Percentiles rank a stretch among this genome's conserved stretches.
These are phyloP conservation scores for Keiferia lycopersicella DNA, from an alignment of 2,888 invertebrate species.

Conservation along the genomic window DNA sequence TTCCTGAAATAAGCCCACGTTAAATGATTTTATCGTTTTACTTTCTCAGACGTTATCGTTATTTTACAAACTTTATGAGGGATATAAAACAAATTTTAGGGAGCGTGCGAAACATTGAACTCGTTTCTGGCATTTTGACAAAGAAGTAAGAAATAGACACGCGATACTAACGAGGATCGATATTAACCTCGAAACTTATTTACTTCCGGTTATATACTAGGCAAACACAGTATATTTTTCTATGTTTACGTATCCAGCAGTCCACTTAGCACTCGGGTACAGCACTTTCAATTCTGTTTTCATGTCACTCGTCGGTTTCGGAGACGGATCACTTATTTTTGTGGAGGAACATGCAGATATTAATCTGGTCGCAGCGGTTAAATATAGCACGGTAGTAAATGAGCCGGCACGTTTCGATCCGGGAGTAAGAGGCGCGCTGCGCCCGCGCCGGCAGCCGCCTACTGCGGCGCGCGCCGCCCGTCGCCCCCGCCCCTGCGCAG, in stretches of 20 bases:
- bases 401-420: slow-evolving; percentile 67
- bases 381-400: slow-evolving; percentile 72
- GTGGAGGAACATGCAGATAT: slow-evolving; percentile 71
- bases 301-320: slow-evolving; percentile 59
- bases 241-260: slow-evolving; percentile 54
- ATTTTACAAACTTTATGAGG: slow-evolving; percentile 41
- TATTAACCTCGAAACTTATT: slow-evolving; percentile 55
- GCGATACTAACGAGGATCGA: slow-evolving; percentile 69
- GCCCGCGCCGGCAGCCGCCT: slow-evolving; percentile 77
- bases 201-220: slow-evolving; percentile 53
- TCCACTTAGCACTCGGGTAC: slow-evolving; percentile 50
- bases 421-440: slow-evolving; percentile 69
- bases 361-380: slow-evolving; percentile 75
- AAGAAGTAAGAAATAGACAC: slow-evolving; percentile 65
- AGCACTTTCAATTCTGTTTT: slow-evolving; percentile 58
- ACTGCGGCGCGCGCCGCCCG: slow-evolving; percentile 68
- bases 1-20: slow-evolving; percentile 64
- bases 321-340: slow-evolving; percentile 64
- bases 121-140: slow-evolving; percentile 73
- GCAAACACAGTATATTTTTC: slow-evolving; percentile 36
- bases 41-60: slow-evolving; percentile 38
- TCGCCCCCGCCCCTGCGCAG: slow-evolving; percentile 72
- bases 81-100: slow-evolving; percentile 46
- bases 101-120: slow-evolving; percentile 48
- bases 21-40: slow-evolving; percentile 45